A percentile compares a stretch with the other conserved stretches of the same genome.
These are phyloP conservation scores for Thereuonema tuberculata DNA, from an alignment of 1,140 invertebrate species.

Conservation along the genomic window DNA sequence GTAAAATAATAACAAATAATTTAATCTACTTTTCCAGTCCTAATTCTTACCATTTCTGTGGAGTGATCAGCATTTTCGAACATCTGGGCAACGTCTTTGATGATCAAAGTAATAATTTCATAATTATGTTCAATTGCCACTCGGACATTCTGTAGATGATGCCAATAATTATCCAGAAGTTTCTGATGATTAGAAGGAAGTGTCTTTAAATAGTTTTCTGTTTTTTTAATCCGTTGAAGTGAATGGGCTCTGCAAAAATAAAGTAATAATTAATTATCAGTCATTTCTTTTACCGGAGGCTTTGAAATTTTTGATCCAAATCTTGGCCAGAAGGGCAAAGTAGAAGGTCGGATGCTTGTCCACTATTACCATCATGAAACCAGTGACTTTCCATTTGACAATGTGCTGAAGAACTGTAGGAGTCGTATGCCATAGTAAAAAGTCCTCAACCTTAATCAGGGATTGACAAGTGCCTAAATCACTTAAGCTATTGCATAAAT, in stretches of 20 bases:
- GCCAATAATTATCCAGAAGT: slow-evolving; percentile 55
- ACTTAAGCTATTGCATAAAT: no score
- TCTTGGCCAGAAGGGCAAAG: not conserved
- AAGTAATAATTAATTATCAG: slow-evolving; percentile 24
- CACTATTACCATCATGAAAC: no score
- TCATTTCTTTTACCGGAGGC: not conserved
- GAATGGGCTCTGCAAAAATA: slow-evolving; percentile 30
- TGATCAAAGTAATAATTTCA: slow-evolving; percentile 64
- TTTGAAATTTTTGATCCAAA: not conserved
- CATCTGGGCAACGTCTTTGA: slow-evolving; percentile 63
- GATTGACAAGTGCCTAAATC: no score
- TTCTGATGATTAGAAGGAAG: slow-evolving; percentile 58
- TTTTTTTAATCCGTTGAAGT: slow-evolving; percentile 46
- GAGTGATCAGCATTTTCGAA: slow-evolving; percentile 58
- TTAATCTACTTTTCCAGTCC: no score
- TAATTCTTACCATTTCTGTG: slow-evolving; percentile 29
- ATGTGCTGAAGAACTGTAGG: no score
- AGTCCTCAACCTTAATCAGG: no score
- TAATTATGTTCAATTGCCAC: slow-evolving; percentile 72
- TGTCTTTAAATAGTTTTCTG: slow-evolving; percentile 55
- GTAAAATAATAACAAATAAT: no score
- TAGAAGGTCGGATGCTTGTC: not conserved
- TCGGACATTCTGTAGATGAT: slow-evolving; percentile 57
- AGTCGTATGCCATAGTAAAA: no score
- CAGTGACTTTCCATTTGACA: no score